phyloP scores from a whole-genome alignment of 30 jellyfish, hydroid and myxozoan species.

The Pseudorhiza aurosa region DNA sequence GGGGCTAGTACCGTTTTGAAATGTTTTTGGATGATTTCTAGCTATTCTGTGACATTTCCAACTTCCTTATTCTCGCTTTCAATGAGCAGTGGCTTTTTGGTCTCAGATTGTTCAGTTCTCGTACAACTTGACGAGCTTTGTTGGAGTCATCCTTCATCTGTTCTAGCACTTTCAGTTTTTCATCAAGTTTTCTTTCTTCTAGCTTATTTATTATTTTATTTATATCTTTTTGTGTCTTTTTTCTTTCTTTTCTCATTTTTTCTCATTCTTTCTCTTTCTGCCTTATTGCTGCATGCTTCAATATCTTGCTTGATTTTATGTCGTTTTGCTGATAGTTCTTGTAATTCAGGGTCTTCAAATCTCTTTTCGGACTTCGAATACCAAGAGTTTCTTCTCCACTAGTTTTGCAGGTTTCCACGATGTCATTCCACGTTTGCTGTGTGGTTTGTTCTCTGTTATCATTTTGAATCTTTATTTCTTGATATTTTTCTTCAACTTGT shows the following conservation, averaged over 20 bases:
- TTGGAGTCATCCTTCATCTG: constrained; percentile 41
- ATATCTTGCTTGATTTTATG: not conserved
- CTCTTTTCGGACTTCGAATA: constrained; percentile 19
- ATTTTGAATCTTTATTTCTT: constrained; percentile 10
- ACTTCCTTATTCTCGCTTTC: no score
- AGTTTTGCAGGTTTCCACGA: not conserved
- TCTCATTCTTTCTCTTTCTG: constrained; percentile 16
- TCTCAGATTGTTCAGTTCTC: constrained; percentile 45
- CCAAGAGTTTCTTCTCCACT: constrained; percentile 43
- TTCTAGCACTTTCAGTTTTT: constrained; percentile 5
- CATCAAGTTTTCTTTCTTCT: constrained; percentile 11
- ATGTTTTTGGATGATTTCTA: no score
- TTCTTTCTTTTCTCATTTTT: constrained; percentile 34
- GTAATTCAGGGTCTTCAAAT: constrained; percentile 23
- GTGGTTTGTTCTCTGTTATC: constrained; percentile 20
- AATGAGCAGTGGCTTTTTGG: no score
- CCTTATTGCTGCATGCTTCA: constrained; percentile 14
- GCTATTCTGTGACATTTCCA: no score
- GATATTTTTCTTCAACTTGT: constrained; percentile 9
- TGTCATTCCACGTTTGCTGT: constrained; percentile 19
- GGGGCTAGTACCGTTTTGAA: not conserved
- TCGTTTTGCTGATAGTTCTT: constrained; percentile 19
- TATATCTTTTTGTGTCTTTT: constrained; percentile 4
- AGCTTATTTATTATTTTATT: constrained; percentile 28
- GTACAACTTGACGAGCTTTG: constrained; percentile 62